Evolutionary conservation across 2,113 vertebrate species (phyloP), one percentile per base, ranked within the genome.

Genomic region (Tragelaphus imberbis): DNA sequence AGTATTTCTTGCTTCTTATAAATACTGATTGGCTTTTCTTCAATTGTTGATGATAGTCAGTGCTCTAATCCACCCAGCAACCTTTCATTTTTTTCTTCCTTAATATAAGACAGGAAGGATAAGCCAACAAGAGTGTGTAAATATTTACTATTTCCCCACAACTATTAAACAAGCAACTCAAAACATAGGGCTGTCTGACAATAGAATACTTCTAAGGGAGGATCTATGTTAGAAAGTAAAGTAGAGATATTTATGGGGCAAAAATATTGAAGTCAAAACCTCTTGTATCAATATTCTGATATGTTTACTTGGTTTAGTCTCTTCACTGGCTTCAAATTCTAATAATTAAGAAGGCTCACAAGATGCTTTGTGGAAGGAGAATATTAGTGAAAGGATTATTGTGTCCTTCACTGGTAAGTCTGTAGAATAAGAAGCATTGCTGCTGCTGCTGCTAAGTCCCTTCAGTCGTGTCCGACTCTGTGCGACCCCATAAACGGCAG

Each of bases 261-360:
- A 82, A 95, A 91, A 40, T 56, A 63, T 40, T 51, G 2, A 79
- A 86, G 28, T 65, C 16, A 96, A 56, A 14, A 84, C 30, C 4
- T 87, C 13, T 95, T 71, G 3, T 59, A 90, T 97, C 30, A 51
- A 25, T 5, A 95, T 94, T 92, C 58, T 75, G 23, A 17, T 68
- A 61, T 10, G 2, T 86, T 12, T 33, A 49, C 7, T 68, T 47
- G 86, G 40, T 82, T 93, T 96, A 88, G 23, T 81, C 27, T 94
- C 84, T 95, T 88, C 53, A 49, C 27, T 96, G 28, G 6, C n/a
- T 97, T 92, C 27, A 89, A 75, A 92, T 92, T 88, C 87, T 90
- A 77, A 82, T 96, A 75, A 95, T 82, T 96, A 91, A 87, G n/a
- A 13, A 89, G 53, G 3, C 9, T 23, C 16, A 86, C 33, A 96